These are phyloP conservation scores for Ichneumoninae sp. DNA, from an alignment of 2,888 invertebrate species.

Conservation along the genomic window DNA sequence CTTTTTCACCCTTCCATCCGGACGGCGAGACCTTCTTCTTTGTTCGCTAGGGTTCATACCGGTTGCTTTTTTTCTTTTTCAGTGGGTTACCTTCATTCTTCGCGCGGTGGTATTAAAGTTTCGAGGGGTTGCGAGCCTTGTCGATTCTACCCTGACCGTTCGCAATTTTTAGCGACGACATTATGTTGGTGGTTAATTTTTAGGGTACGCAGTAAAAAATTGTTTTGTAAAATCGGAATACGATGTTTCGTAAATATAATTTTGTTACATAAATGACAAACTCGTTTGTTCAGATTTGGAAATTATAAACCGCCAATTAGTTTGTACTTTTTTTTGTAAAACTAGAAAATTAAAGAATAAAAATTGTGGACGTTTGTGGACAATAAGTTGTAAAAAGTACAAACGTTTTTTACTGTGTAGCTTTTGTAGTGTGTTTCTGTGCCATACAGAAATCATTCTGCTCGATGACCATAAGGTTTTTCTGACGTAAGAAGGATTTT, in stretches of 20 bases:
- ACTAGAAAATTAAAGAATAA: too few relatives aligned
- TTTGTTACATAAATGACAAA: too few relatives aligned
- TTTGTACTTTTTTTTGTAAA: too few relatives aligned
- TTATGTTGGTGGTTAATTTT: background rate
- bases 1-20: conserved; percentile 44
- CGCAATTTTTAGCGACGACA: conserved; percentile 63
- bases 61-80: conserved; percentile 56
- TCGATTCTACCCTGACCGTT: conserved; percentile 71
- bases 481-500: conserved; percentile 52
- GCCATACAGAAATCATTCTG: background rate
- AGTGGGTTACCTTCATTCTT: conserved; percentile 46
- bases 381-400: too few relatives aligned
- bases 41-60: conserved; percentile 52
- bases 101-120: conserved; percentile 46
- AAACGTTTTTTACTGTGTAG: background rate
- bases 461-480: background rate
- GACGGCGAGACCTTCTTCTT: conserved; percentile 44
- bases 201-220: background rate
- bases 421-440: background rate
- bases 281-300: too few relatives aligned
- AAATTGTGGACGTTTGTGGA: too few relatives aligned
- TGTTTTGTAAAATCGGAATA: too few relatives aligned
- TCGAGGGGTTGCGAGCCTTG: conserved; percentile 23
- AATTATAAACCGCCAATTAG: too few relatives aligned
- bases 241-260: too few relatives aligned